Evolutionary conservation across 1,140 invertebrate species (phyloP).

Genomic region (Brachionus asplanchnoidis): DNA sequence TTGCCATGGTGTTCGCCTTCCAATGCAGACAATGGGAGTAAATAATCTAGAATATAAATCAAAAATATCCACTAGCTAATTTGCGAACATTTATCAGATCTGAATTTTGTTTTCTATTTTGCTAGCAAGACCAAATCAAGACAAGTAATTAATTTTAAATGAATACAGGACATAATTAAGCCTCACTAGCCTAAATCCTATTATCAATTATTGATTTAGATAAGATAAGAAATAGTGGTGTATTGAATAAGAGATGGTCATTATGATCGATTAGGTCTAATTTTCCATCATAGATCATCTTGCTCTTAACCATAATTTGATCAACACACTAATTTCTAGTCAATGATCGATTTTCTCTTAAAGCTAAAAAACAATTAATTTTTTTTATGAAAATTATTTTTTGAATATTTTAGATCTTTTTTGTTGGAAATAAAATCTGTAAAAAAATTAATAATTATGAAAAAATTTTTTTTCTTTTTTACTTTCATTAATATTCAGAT

Average conservation of each 20-base stretch:
- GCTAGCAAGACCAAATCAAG: not conserved
- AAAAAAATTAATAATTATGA: no score
- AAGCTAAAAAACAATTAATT: not conserved
- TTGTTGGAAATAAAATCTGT: no score
- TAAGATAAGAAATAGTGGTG: not conserved
- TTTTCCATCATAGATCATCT: not conserved
- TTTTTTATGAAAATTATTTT: not conserved
- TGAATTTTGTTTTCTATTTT: not conserved
- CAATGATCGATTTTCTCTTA: not conserved
- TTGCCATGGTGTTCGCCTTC: not conserved
- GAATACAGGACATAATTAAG: not conserved
- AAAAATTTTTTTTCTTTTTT: no score
- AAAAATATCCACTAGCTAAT: constrained; percentile 24
- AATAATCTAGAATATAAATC: constrained; percentile 30
- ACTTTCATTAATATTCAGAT: no score
- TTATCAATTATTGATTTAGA: not conserved
- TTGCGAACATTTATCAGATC: not conserved
- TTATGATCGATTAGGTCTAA: not conserved
- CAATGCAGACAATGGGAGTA: not conserved
- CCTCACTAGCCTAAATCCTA: not conserved
- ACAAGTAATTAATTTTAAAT: not conserved
- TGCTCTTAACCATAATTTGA: not conserved
- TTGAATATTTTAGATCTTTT: no score
- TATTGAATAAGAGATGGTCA: not conserved
- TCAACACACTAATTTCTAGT: not conserved